A percentile compares a stretch with the other conserved stretches of the same genome.
These are phyloP conservation scores for Prionailurus bengalensis DNA, from an alignment of 2,113 vertebrate genomes.

Conservation along the genomic window DNA sequence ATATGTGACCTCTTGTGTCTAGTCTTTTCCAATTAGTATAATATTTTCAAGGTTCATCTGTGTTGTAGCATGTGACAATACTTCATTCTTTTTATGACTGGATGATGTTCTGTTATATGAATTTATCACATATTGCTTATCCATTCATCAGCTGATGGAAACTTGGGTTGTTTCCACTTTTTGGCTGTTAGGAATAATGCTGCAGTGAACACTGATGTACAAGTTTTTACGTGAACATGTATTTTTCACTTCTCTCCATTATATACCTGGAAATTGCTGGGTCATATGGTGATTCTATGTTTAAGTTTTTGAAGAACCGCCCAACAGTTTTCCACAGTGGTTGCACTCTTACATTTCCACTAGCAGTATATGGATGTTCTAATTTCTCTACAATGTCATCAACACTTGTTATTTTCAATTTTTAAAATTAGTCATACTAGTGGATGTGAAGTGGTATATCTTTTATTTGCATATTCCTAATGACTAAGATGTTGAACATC, in stretches of 20 bases:
- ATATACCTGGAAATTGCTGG: neutral
- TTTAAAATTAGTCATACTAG: neutral
- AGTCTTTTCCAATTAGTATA: neutral
- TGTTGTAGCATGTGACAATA: neutral
- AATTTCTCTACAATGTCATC: neutral
- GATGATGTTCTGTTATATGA: neutral
- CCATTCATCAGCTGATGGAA: neutral
- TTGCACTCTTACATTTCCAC: neutral
- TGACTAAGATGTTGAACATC: neutral
- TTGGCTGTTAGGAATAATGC: neutral
- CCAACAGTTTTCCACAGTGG: neutral
- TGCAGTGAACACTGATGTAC: neutral
- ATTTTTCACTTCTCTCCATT: neutral
- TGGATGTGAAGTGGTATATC: neutral
- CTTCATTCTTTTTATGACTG: neutral
- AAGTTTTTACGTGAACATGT: neutral
- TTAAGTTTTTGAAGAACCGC: neutral
- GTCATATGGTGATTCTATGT: neutral
- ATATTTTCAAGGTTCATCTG: neutral
- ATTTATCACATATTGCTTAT: conserved; percentile 1
- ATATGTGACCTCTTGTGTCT: neutral
- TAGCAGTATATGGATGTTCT: neutral
- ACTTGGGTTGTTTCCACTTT: neutral
- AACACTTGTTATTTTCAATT: neutral
- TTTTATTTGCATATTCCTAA: conserved; percentile 52